phyloP scores from a whole-genome alignment of 2,888 invertebrate genomes.

The Drosophila picticornis region DNA sequence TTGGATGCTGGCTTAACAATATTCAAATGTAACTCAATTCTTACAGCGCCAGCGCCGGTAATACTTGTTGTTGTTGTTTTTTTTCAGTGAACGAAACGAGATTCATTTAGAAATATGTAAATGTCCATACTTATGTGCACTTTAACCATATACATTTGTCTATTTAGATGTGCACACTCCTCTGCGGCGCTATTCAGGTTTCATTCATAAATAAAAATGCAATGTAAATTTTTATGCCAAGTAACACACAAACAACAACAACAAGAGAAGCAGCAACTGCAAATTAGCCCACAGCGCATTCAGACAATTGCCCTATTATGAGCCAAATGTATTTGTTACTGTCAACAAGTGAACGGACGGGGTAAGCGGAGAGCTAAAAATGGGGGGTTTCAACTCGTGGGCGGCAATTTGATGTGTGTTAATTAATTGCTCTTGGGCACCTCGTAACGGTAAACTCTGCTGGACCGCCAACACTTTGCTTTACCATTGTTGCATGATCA shows the following conservation, averaged over 20 bases:
- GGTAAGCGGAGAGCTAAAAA: background rate
- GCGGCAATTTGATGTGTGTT: constrained; percentile 57
- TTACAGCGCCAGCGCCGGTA: background rate
- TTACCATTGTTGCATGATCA: constrained; percentile 14
- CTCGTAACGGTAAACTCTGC: constrained; percentile 25
- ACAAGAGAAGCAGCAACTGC: constrained; percentile 24
- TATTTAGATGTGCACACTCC: constrained; percentile 29
- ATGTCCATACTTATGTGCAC: constrained; percentile 26
- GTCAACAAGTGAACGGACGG: constrained; percentile 35
- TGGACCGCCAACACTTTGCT: constrained; percentile 47
- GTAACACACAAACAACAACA: constrained; percentile 19
- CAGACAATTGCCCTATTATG: constrained; percentile 44
- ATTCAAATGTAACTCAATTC: background rate
- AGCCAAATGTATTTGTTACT: constrained; percentile 58
- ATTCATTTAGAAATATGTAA: constrained; percentile 27
- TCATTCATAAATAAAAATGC: constrained; percentile 71
- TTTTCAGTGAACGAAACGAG: constrained; percentile 22
- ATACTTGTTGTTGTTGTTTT: background rate
- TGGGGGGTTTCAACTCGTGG: constrained; percentile 23
- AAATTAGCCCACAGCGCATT: constrained; percentile 57
- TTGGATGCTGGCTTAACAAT: background rate
- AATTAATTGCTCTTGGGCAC: constrained; percentile 66
- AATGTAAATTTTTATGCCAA: constrained; percentile 73
- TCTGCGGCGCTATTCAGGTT: constrained; percentile 43
- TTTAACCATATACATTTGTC: constrained; percentile 9